phyloP scores from a whole-genome alignment of 30 jellyfish, hydroid and myxozoan species.

The Hydractinia echinata region DNA sequence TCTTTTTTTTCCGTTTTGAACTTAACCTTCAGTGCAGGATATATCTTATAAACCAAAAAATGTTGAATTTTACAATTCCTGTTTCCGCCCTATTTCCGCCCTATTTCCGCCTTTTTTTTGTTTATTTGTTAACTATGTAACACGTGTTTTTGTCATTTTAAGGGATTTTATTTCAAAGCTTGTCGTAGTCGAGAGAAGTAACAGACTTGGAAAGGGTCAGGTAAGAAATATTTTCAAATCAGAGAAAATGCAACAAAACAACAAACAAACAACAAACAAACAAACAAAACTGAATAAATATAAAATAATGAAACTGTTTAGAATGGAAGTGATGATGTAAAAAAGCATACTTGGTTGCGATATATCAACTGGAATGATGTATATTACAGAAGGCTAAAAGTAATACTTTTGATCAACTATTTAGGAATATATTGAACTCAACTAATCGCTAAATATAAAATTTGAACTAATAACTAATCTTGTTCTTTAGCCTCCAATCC shows the following conservation, averaged over 20 bases:
- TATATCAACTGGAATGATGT: slow-evolving; percentile 76
- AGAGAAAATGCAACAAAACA: no score
- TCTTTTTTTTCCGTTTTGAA: no score
- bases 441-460: neutral
- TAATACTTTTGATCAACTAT: neutral
- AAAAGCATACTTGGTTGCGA: slow-evolving; percentile 71
- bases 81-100: no score
- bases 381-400: slow-evolving; percentile 47
- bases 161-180: slow-evolving; percentile 66
- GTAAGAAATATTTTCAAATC: neutral
- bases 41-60: no score
- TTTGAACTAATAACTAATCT: neutral
- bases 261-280: no score
- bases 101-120: no score
- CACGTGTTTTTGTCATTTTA: neutral
- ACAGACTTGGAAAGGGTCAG: slow-evolving; percentile 60
- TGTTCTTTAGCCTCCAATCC: slow-evolving; percentile 81
- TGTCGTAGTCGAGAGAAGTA: slow-evolving; percentile 67
- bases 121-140: no score
- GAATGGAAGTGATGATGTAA: slow-evolving; percentile 80
- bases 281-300: no score
- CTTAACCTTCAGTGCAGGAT: no score
- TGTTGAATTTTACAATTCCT: no score
- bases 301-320: slow-evolving; percentile 5
- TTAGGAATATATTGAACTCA: neutral